A percentile compares a stretch with the other conserved stretches of the same genome.
Evolutionary conservation across 2,797 vertebrate genomes (phyloP).

Genomic region (Hoplostethus mediterraneus): DNA sequence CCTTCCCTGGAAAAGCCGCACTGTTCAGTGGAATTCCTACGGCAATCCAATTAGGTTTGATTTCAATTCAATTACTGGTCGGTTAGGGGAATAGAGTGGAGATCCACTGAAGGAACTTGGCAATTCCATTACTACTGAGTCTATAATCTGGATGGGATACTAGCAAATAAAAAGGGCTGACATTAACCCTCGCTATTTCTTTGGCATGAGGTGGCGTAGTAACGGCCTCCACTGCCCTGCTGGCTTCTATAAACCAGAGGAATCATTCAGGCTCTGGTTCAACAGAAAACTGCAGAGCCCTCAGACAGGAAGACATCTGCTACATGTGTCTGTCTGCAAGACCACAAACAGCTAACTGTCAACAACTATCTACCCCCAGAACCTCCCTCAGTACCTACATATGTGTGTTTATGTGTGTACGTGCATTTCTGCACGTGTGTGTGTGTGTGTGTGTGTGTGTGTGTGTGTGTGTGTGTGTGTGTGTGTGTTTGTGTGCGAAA

Average conservation of each 20-base stretch:
- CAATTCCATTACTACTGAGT: slow-evolving; percentile 77
- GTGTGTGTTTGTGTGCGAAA: slow-evolving; percentile 46
- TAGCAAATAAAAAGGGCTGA: slow-evolving; percentile 26
- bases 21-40: slow-evolving; percentile 77
- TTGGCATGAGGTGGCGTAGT: slow-evolving; percentile 46
- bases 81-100: slow-evolving; percentile 69
- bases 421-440: no score
- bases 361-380: slow-evolving; percentile 70
- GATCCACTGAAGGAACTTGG: slow-evolving; percentile 76
- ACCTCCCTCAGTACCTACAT: slow-evolving; percentile 33
- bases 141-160: slow-evolving; percentile 56
- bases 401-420: background rate
- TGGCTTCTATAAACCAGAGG: slow-evolving; percentile 47
- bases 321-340: slow-evolving; percentile 40
- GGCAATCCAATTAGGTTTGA: slow-evolving; percentile 82
- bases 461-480: background rate
- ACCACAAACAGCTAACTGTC: slow-evolving; percentile 82
- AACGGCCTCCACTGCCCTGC: slow-evolving; percentile 24
- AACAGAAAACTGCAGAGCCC: slow-evolving; percentile 65
- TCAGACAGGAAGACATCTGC: slow-evolving; percentile 82
- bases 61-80: slow-evolving; percentile 80
- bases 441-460: background rate
- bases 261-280: slow-evolving; percentile 54
- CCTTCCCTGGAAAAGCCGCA: slow-evolving; percentile 66
- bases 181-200: slow-evolving; percentile 45